A percentile compares a stretch with the other conserved stretches of the same genome.
These are phyloP conservation scores for Lasioglossum morio DNA, from an alignment of 2,888 invertebrate genomes.

Conservation along the genomic window DNA sequence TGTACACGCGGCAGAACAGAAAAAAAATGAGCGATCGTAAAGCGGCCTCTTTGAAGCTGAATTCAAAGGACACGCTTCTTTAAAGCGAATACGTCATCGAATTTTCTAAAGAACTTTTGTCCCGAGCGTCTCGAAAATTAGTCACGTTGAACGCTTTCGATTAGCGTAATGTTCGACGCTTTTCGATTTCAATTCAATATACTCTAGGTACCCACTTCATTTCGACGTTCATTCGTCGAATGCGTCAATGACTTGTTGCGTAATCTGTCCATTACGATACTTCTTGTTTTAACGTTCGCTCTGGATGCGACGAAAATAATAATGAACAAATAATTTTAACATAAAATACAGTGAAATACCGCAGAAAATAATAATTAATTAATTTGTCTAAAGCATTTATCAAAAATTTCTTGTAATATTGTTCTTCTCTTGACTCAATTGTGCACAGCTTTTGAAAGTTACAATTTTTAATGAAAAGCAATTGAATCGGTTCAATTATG, in stretches of 20 bases:
- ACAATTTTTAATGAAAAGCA: not conserved
- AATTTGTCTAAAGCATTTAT: not conserved
- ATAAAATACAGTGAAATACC: not conserved
- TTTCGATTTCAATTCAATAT: not conserved
- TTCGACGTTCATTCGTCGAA: not conserved
- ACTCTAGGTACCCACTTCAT: not conserved
- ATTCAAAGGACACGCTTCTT: conserved; percentile 32
- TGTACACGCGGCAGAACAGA: not conserved
- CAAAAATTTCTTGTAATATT: not conserved
- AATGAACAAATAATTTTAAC: not conserved
- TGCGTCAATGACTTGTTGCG: no score
- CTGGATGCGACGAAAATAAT: not conserved
- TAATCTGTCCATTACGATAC: not conserved
- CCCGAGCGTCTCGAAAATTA: conserved; percentile 31
- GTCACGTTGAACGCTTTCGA: conserved; percentile 10
- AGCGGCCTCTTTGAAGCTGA: conserved; percentile 39
- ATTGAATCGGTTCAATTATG: not conserved
- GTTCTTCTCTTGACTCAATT: not conserved
- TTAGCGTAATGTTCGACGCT: not conserved
- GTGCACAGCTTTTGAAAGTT: not conserved
- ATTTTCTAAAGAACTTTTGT: conserved; percentile 31
- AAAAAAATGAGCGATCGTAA: conserved; percentile 22
- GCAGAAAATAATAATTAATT: not conserved
- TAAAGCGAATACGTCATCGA: conserved; percentile 25
- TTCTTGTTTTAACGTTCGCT: not conserved